Evolutionary conservation across 2,888 invertebrate species (phyloP).

Genomic region (Eudasyphora cyanicolor): DNA sequence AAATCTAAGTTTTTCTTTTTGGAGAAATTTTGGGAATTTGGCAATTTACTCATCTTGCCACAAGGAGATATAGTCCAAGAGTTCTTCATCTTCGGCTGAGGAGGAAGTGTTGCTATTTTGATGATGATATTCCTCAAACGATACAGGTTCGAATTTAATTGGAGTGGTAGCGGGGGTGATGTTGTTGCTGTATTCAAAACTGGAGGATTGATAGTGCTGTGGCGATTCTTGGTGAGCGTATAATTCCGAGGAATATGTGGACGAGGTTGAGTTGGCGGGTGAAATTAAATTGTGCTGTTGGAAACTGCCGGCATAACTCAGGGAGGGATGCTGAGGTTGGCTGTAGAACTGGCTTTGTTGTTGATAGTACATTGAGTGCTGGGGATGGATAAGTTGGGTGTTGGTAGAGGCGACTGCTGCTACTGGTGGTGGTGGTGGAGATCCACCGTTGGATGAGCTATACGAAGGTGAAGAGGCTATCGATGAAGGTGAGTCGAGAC

Average conservation of each 20-base stretch:
- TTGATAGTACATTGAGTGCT: slow-evolving; percentile 35
- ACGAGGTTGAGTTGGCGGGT: slow-evolving; percentile 71
- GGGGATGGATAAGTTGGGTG: background rate
- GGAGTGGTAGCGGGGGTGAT: slow-evolving; percentile 54
- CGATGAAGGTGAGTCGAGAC: slow-evolving; percentile 63
- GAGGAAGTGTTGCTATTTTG: slow-evolving; percentile 75
- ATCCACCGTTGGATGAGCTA: slow-evolving; percentile 48
- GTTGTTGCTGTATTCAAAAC: slow-evolving; percentile 63
- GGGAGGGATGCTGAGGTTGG: slow-evolving; percentile 45
- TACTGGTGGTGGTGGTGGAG: slow-evolving; percentile 51
- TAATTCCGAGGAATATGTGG: slow-evolving; percentile 66
- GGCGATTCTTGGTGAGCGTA: slow-evolving; percentile 59
- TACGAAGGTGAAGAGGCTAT: slow-evolving; percentile 65
- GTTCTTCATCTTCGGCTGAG: slow-evolving; percentile 92
- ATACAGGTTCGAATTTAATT: slow-evolving; percentile 62
- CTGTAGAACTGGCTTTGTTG: slow-evolving; percentile 25
- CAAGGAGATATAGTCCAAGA: slow-evolving; percentile 84
- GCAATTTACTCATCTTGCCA: slow-evolving; percentile 76
- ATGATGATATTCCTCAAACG: slow-evolving; percentile 54
- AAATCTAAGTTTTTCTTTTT: slow-evolving; percentile 45
- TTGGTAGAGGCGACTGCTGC: slow-evolving; percentile 19
- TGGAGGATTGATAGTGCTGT: slow-evolving; percentile 65
- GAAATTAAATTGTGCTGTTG: slow-evolving; percentile 71
- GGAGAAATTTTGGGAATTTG: slow-evolving; percentile 46
- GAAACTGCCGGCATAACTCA: slow-evolving; percentile 65